These are phyloP conservation scores for Caradrina clavipalpis DNA, from an alignment of 2,888 invertebrate genomes.

Conservation along the genomic window DNA sequence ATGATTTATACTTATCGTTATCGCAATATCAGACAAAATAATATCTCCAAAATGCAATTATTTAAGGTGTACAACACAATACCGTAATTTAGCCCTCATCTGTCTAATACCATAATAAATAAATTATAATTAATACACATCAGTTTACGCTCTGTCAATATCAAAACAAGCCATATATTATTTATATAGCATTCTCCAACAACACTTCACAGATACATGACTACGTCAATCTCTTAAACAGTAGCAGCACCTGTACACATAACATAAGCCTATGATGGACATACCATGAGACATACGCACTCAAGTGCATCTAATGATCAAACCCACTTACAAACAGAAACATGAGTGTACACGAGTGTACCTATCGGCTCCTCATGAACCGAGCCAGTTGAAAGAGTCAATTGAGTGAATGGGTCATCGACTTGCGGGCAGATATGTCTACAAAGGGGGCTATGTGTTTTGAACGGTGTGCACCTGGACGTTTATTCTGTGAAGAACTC, in stretches of 20 bases:
- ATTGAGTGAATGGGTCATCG: constrained; percentile 55
- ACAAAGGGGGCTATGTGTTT: constrained; percentile 9
- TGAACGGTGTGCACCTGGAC: constrained; percentile 9
- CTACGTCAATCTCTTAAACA: constrained; percentile 19
- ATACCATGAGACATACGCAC: constrained; percentile 10
- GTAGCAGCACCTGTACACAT: constrained; percentile 42
- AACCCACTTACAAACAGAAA: constrained; percentile 33
- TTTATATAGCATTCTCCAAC: not conserved
- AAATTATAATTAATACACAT: not conserved
- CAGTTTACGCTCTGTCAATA: not conserved
- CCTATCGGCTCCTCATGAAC: constrained; percentile 27
- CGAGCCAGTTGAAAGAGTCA: constrained; percentile 46
- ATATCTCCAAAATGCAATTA: too few relatives aligned
- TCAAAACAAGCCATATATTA: not conserved
- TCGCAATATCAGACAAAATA: too few relatives aligned
- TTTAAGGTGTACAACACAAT: too few relatives aligned
- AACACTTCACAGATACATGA: not conserved
- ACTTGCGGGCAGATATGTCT: constrained; percentile 36
- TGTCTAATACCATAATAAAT: too few relatives aligned
- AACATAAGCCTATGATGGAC: not conserved
- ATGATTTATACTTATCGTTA: too few relatives aligned
- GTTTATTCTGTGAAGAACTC: not conserved
- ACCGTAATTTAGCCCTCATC: too few relatives aligned
- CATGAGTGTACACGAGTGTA: too few relatives aligned
- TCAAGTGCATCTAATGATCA: constrained; percentile 37